Base-by-base conservation (phyloP, 2,113 vertebrate genomes). In the Bombycilla garrulus region DNA sequence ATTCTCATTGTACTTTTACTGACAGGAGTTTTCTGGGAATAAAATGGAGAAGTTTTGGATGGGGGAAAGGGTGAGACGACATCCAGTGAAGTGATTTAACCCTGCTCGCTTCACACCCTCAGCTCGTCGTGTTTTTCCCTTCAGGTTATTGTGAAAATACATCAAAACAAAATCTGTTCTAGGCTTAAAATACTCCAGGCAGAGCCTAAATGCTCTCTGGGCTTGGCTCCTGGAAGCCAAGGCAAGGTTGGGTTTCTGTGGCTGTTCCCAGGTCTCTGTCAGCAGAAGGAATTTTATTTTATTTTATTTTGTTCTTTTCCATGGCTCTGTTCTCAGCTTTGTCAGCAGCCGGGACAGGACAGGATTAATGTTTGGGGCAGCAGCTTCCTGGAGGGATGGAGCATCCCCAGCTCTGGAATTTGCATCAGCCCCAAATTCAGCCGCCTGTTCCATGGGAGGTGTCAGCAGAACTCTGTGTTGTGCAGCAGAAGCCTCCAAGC, bases 1-100 rank as follows among this genome's bases (percentile, higher is more conserved):
- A 85, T 82, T 95, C 82, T 73, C 82, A 19, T 73, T 35, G 18
- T 36, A 1, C 33, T 86, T 94, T 77, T 36, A 70, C 74, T 62
- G 91, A 80, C n/a, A 40, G 19, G 79, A 90, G 24, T 48, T 92
- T 95, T 94, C 40, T 94, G 94, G 87, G 62, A 84, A 40, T 53
- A 12, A 48, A 61, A 31, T 6, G 6, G 3, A 28, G 61, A 80
- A 72, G 60, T 54, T 90, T 80, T 47, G 87, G 74, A 20, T 60
- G 74, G 35, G 47, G 78, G 31, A 72, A 79, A 89, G 40, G 36
- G 53, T 7, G 40, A 91, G 42, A 38, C 26, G 78, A 66, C 58
- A 69, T 71, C 50, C 81, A 80, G 58, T 3, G 11, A 82, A 88
- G 44, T 5, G 78, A 85, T 36, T 72, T 72, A 92, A 60, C 58